Conservation (phyloP, 2,797 vertebrate genomes). For the Smutsia temminckii region DNA sequence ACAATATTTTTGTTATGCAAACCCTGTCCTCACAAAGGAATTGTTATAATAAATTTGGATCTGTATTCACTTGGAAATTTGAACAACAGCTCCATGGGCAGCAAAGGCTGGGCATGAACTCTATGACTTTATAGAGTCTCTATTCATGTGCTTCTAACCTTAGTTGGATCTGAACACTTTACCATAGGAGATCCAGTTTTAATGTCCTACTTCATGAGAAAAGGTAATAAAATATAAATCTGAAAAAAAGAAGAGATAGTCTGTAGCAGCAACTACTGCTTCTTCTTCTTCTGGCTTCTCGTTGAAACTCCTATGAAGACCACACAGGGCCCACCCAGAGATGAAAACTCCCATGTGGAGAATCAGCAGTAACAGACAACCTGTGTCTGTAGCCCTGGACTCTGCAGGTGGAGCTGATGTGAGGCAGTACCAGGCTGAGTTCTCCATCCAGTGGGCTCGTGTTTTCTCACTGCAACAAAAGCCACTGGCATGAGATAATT, state of each 20-base stretch:
- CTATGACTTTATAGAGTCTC: not conserved
- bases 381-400: not conserved
- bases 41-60: not conserved
- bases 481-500: not conserved
- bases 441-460: fast-evolving
- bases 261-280: not conserved
- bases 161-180: not conserved
- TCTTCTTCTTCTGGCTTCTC: not conserved
- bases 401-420: not conserved
- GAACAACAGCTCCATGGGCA: not conserved
- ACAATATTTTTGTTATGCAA: not conserved
- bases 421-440: not conserved
- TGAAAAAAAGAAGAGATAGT: not conserved
- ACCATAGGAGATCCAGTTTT: not conserved
- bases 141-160: not conserved
- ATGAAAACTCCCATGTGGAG: not conserved
- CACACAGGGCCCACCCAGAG: no score
- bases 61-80: not conserved
- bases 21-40: not conserved
- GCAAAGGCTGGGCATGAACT: not conserved
- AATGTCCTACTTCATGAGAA: not conserved
- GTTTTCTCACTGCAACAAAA: not conserved
- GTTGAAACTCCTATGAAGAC: not conserved
- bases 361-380: not conserved
- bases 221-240: not conserved